A percentile compares a stretch with the other conserved stretches of the same genome.
phyloP scores from a whole-genome alignment of 1,140 invertebrate species.

The Leucophenga varia region DNA sequence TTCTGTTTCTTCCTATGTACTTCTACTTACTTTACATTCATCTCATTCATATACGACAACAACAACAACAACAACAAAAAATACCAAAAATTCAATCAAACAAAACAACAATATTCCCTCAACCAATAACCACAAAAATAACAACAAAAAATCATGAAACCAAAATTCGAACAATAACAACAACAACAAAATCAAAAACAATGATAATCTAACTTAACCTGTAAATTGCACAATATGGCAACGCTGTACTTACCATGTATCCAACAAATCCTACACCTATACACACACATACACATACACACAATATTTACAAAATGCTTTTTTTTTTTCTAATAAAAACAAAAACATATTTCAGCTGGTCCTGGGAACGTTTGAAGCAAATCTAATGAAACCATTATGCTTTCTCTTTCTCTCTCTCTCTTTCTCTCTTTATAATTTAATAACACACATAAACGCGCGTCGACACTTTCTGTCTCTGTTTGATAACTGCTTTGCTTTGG shows the following conservation, averaged over 20 bases:
- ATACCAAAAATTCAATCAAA: not conserved
- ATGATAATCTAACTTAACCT: not conserved
- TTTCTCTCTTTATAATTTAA: constrained; percentile 18
- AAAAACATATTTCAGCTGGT: constrained; percentile 52
- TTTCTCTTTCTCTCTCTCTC: constrained; percentile 27
- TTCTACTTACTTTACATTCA: not conserved
- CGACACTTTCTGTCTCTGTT: constrained; percentile 12
- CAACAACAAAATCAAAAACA: not conserved
- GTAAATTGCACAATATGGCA: not conserved
- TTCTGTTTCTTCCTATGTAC: not conserved
- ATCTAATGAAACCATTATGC: constrained; percentile 49
- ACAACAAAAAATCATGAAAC: not conserved
- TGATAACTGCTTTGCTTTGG: constrained; percentile 21
- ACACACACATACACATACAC: constrained; percentile 12
- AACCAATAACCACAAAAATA: not conserved
- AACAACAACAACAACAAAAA: not conserved
- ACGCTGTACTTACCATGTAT: constrained; percentile 4
- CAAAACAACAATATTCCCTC: not conserved
- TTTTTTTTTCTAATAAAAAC: constrained; percentile 14
- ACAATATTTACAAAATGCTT: constrained; percentile 1
- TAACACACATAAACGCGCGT: not conserved
- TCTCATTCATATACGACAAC: not conserved
- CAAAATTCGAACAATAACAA: not conserved
- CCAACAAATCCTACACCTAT: constrained; percentile 12
- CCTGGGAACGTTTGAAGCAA: constrained; percentile 53